Evolutionary conservation across 2,797 vertebrate genomes (phyloP), one percentile per base, ranked within the genome.

Genomic region (Cephalopachus bancanus): DNA sequence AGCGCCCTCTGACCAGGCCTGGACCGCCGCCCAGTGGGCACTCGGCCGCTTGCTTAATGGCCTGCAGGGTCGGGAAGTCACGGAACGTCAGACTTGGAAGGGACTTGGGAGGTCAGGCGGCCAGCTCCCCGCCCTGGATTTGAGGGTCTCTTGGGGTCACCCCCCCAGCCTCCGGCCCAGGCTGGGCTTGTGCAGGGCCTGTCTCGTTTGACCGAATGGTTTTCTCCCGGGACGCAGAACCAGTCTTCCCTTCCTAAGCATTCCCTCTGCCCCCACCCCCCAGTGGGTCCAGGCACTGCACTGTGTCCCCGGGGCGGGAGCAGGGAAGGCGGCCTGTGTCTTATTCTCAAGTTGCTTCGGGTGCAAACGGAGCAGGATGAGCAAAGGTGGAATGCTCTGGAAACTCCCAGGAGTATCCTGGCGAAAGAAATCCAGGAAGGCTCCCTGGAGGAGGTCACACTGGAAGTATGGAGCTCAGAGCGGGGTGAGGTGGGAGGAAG

Each of bases 1-100:
- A 95, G 94, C 14, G 10, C 85, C 94, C 95, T 95, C 83, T 96
- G 89, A 96, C 86, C 94, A 53, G 80, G 75, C 75, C 94, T 97
- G 96, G 97, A 84, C 80, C 0, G 53, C 83, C 6, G 94, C 97
- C 96, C 93, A 92, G 65, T 85, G 75, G 95, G 95, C 93, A 88
- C 91, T 53, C 80, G 79, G 94, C 91, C 92, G 71, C 93, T 71
- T 71, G 53, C 75, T 95, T 94, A 60, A 92, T 93, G 91, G 95
- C 37, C 93, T 37, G 12, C 0, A 1, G 92, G 93, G 84, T 85
- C 75, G 67, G 83, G 81, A 86, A 83, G 86, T 87, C 96, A 78
- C 3, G 11, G 95, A 89, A 85, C 59, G n/a, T 49, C 81, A 94
- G 89, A 53, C 93, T 84, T 55, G 53, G 90, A 72, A 78, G 83